Evolutionary conservation across 2,797 vertebrate species (phyloP), one percentile per base, ranked within the genome.

Genomic region (Poeciliopsis presidionis): DNA sequence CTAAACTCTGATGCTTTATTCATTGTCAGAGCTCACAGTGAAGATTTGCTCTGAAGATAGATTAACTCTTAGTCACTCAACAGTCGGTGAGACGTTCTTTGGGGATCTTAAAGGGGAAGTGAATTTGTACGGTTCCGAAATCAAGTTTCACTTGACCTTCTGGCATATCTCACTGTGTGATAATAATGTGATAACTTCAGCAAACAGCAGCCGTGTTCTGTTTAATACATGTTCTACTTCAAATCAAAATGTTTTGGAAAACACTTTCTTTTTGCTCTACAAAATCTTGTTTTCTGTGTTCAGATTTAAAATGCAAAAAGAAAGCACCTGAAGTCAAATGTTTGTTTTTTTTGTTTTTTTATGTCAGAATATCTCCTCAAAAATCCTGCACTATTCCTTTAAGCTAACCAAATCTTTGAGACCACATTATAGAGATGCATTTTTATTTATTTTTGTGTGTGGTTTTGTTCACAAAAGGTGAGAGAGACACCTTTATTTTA

Each of bases 1-100:
- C 73, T 77, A 89, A 92, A 91, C 90, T 84, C 80, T 69, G 59
- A 86, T 86, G 80, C 65, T 89, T 91, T 85, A 88, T 88, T 87
- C 85, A 82, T 84, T 85, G 89, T 91, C 88, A 57, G 67, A 76
- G 73, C 80, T 57, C 3, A 51, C 82, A 84, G 89, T 85, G 82
- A 88, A 88, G 81, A 89, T 90, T 88, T 85, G 53, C 77, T 85
- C 49, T 79, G 82, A 87, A 84, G 85, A 89, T 74, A 84, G 83
- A 91, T 89, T 81, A 86, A 81, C 77, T 77, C 82, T 86, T 78
- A 76, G 74, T 90, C 88, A 88, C 71, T 77, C 33, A 65, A 28
- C 0, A 49, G 85, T 84, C 83, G 72, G 63, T 30, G 20, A 82
- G 88, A 80, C 84, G 76, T 78, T 86, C 76, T 86, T 81, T 47